Conservation (phyloP, 2,888 invertebrate genomes). For the Caenorhabditis becei region DNA sequence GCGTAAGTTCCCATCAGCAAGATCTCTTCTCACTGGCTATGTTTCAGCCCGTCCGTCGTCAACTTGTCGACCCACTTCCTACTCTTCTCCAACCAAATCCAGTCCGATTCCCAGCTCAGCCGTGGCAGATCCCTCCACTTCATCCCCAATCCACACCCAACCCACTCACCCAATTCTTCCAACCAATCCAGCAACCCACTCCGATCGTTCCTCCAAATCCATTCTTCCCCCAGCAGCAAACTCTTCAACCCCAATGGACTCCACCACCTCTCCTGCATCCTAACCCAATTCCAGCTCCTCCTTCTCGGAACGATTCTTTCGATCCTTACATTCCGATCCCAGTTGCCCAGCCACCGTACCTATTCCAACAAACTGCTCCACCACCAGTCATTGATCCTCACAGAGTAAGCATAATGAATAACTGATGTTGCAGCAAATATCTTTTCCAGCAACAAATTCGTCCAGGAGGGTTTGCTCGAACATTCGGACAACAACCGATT, state of each 20-base stretch:
- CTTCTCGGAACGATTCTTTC: constrained; percentile 29
- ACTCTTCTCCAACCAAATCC: constrained; percentile 33
- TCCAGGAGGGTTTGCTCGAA: constrained; percentile 46
- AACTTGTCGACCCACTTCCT: constrained; percentile 15
- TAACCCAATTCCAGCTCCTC: constrained; percentile 45
- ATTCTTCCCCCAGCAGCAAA: constrained; percentile 50
- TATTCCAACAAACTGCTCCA: constrained; percentile 34
- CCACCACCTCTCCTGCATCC: constrained; percentile 37
- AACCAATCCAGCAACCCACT: constrained; percentile 32
- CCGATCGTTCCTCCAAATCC: constrained; percentile 47
- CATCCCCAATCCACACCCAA: constrained; percentile 50
- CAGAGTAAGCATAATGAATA: constrained; percentile 23
- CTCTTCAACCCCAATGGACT: constrained; percentile 24
- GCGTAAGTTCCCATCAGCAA: constrained; percentile 40
- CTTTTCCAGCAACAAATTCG: constrained; percentile 42
- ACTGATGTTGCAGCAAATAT: neutral
- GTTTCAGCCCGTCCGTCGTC: constrained; percentile 36
- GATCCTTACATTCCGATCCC: constrained; percentile 54
- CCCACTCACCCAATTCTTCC: constrained; percentile 51
- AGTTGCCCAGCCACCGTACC: constrained; percentile 39
- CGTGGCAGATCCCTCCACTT: constrained; percentile 77
- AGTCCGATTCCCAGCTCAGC: constrained; percentile 76
- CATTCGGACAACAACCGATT: constrained; percentile 53
- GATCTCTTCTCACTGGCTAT: neutral
- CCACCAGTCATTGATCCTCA: constrained; percentile 27